Percentiles rank a stretch among this genome's conserved stretches.
Evolutionary conservation across 1,140 invertebrate species (phyloP).

Genomic region (Drosophila obscura): DNA sequence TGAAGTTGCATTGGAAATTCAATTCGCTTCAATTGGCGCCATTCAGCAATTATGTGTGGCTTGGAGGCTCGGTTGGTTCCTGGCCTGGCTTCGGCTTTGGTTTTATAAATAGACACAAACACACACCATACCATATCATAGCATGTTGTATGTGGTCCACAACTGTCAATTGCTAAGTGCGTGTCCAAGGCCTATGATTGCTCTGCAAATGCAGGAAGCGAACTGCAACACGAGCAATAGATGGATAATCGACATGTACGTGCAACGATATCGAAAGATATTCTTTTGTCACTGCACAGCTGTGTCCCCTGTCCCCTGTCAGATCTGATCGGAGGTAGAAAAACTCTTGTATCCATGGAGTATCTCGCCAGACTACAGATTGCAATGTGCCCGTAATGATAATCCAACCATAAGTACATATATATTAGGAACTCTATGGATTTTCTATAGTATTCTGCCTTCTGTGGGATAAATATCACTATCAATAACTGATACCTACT

Average conservation of each 20-base stretch:
- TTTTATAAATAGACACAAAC: slow-evolving; percentile 66
- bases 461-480: neutral
- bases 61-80: slow-evolving; percentile 1
- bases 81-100: slow-evolving; percentile 17
- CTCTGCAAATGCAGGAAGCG: slow-evolving; percentile 50
- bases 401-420: neutral
- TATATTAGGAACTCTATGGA: neutral
- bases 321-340: no score
- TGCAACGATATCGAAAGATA: neutral
- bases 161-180: slow-evolving; percentile 59
- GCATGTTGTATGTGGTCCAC: slow-evolving; percentile 48
- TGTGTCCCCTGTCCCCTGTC: no score
- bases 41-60: slow-evolving; percentile 57
- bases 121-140: neutral
- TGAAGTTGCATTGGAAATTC: slow-evolving; percentile 28
- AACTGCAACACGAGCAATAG: neutral
- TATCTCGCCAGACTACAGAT: no score
- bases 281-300: no score
- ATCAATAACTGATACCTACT: neutral
- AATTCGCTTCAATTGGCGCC: slow-evolving; percentile 46
- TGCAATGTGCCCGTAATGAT: no score
- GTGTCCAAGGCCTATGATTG: slow-evolving; percentile 5
- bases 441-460: neutral
- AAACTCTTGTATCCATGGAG: no score
- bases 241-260: neutral